Conservation (phyloP, 2,113 vertebrate genomes). For the Paramormyrops kingsleyae region DNA sequence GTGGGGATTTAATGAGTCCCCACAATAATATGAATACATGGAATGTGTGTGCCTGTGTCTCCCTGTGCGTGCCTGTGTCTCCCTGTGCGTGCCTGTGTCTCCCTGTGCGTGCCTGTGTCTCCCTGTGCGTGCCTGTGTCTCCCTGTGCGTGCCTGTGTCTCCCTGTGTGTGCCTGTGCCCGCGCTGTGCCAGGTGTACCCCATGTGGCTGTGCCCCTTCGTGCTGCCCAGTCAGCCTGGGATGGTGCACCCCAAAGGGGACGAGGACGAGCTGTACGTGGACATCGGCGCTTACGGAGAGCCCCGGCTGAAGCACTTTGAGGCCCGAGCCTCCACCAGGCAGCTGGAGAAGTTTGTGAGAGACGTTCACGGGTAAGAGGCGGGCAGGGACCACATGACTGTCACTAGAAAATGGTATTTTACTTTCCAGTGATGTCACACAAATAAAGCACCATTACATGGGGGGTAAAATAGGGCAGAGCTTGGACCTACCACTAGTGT, state of each 20-base stretch:
- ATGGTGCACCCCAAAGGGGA: constrained; percentile 92
- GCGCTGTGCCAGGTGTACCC: constrained; percentile 79
- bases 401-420: not conserved
- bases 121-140: no score
- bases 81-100: no score
- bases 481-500: not conserved
- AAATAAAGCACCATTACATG: not conserved
- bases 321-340: constrained; percentile 78
- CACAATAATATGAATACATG: constrained; percentile 80
- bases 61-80: no score
- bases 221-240: constrained; percentile 78
- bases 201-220: constrained; percentile 92
- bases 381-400: not conserved
- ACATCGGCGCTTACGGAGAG: constrained; percentile 91
- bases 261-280: constrained; percentile 83
- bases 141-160: no score
- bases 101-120: no score
- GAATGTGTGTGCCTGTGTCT: no score
- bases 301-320: constrained; percentile 87
- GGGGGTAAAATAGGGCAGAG: no score
- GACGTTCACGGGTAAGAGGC: constrained; percentile 83
- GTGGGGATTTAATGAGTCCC: constrained; percentile 39
- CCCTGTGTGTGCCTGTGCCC: no score
- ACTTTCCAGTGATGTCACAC: not conserved
- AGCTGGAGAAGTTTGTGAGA: constrained; percentile 91